Evolutionary conservation across 1,140 invertebrate genomes (phyloP), one percentile per base, ranked within the genome.

Genomic region (Aradophagus sp.): DNA sequence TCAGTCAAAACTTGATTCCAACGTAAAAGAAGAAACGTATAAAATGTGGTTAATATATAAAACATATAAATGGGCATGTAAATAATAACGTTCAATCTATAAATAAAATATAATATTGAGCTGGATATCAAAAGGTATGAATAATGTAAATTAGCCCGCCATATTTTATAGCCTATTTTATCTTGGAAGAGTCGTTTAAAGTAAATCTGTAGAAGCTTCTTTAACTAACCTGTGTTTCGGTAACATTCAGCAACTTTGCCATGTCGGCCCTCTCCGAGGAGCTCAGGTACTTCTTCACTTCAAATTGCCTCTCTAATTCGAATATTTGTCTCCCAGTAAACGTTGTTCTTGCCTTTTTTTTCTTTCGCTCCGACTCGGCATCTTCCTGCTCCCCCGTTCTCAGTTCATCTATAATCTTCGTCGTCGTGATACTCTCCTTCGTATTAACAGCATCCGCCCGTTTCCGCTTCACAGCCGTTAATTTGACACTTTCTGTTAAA

Each of bases 311-410:
- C 86, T 98, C 96, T 79, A 98, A 86, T 85, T 97, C 96, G 86
- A 97, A 98, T 79, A 98, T 97, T 87, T 98, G 96, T 39, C 95
- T 83, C 1, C 96, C 96, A 0, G 96, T 97, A 87, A 98, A 98
- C 0, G 96, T 97, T 10, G 96, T 98, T 61, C 96, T 87, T 0
- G 96, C 95, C 79, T 98, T 98, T 86, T 97, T 97, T 86, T 96
- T 93, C 77, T 95, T 94, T 23, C 88, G 86, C 42, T 91, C 91
- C 12, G 88, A 88, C 27, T 88, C 88, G 12, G 89, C 86, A 16
- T 88, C 88, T 73, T 90, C 89, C 0, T 80, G 63, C 52, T 80
- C 75, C 29, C 68, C 61, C 19, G 58, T 31, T 58, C 66, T 48
- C 45, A 76, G 56, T 48, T 74, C 73, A 41, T 71, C 55, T 59